Conservation (phyloP, 2,888 invertebrate genomes). For the Mythimna lalbum region DNA sequence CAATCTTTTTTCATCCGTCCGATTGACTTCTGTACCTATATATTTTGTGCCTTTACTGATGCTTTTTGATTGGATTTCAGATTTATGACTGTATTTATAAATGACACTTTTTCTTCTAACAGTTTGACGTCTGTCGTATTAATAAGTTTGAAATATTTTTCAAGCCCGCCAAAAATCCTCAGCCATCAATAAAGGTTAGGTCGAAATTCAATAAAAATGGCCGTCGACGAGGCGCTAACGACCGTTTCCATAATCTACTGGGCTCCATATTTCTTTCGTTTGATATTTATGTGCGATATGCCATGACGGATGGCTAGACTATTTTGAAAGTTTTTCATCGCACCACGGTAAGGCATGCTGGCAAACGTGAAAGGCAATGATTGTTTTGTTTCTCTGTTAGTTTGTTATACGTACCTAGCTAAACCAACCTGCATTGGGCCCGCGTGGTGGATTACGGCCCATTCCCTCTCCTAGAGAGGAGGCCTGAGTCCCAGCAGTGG, state of each 20-base stretch:
- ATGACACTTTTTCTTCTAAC: not conserved
- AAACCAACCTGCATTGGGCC: too few species aligned
- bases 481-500: too few species aligned
- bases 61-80: too few species aligned
- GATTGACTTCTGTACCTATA: too few species aligned
- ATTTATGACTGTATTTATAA: too few species aligned
- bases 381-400: too few species aligned
- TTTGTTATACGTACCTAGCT: too few species aligned
- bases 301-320: constrained; percentile 23
- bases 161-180: constrained; percentile 22
- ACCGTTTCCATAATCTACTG: constrained; percentile 40
- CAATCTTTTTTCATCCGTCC: too few species aligned
- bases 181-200: constrained; percentile 32
- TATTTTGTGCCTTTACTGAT: too few species aligned
- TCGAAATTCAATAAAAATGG: constrained; percentile 52
- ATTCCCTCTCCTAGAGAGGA: too few species aligned
- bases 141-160: constrained; percentile 6
- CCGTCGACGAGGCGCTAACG: constrained; percentile 36
- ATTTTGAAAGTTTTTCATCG: constrained; percentile 9
- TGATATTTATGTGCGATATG: constrained; percentile 39
- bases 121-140: not conserved
- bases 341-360: not conserved
- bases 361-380: too few species aligned
- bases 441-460: too few species aligned
- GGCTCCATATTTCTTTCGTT: constrained; percentile 32